Percentiles rank a stretch among this genome's conserved stretches.
phyloP scores from a whole-genome alignment of 2,888 invertebrate species.

The Endomychus coccineus region DNA sequence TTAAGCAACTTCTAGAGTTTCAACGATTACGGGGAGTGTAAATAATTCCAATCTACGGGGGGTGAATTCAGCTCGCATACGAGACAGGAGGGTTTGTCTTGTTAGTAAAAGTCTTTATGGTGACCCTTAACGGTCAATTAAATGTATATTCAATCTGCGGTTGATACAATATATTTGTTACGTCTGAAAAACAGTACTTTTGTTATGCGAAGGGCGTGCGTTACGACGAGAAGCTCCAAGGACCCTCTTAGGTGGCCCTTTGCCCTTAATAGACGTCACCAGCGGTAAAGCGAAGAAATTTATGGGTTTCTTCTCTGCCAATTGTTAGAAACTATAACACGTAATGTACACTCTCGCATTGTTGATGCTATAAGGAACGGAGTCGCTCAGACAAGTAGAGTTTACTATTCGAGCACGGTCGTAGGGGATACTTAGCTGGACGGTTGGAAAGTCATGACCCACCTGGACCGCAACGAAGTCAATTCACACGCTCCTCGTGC shows the following conservation, averaged over 20 bases:
- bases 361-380: conserved; percentile 11
- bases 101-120: conserved; percentile 22
- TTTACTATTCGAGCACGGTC: background rate
- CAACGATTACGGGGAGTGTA: too few relatives aligned
- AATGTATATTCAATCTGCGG: conserved; percentile 36
- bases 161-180: conserved; percentile 34
- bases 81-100: conserved; percentile 23
- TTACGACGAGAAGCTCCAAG: conserved; percentile 11
- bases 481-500: conserved; percentile 37
- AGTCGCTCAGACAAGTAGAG: conserved; percentile 6
- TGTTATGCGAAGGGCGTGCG: conserved; percentile 26
- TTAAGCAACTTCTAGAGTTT: too few relatives aligned
- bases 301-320: conserved; percentile 28
- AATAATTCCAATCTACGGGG: conserved; percentile 24
- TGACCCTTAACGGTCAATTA: conserved; percentile 37
- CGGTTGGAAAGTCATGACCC: conserved; percentile 29
- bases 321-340: conserved; percentile 30
- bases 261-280: conserved; percentile 33
- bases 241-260: conserved; percentile 27
- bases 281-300: conserved; percentile 25
- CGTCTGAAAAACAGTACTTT: conserved; percentile 12
- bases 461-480: conserved; percentile 33
- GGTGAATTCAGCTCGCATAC: conserved; percentile 20
- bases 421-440: conserved; percentile 19
- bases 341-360: conserved; percentile 30